These are phyloP conservation scores for Sinonovacula constricta DNA, from an alignment of 1,140 invertebrate genomes.

Conservation along the genomic window DNA sequence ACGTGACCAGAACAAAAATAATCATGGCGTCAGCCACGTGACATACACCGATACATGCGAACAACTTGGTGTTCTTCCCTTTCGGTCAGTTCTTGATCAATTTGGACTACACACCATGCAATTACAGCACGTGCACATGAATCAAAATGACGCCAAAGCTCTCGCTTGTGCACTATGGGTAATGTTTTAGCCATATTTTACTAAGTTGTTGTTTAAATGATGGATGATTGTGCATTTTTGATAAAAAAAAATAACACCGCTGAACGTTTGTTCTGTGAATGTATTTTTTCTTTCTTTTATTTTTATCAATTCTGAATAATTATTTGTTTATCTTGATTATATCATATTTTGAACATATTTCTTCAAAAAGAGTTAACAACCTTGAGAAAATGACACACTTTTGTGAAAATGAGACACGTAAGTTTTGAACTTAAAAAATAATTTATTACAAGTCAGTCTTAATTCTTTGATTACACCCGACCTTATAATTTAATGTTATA, in stretches of 20 bases:
- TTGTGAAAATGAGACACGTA: no score
- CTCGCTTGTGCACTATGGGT: slow-evolving; percentile 66
- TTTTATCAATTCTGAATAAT: not conserved
- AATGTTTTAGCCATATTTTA: not conserved
- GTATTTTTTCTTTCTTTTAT: not conserved
- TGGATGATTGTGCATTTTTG: not conserved
- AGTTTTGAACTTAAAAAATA: not conserved
- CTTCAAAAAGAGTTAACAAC: not conserved
- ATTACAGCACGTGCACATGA: slow-evolving; percentile 65
- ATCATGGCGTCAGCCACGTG: slow-evolving; percentile 64
- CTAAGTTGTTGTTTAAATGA: not conserved
- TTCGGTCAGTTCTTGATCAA: slow-evolving; percentile 56
- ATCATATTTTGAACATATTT: not conserved
- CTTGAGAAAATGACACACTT: not conserved
- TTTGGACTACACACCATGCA: slow-evolving; percentile 52
- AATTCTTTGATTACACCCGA: not conserved
- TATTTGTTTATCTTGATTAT: not conserved
- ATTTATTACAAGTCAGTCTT: not conserved
- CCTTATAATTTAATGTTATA: no score
- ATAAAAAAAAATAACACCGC: not conserved
- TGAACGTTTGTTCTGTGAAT: not conserved
- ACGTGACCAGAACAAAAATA: no score
- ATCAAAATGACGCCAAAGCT: slow-evolving; percentile 62
- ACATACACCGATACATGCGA: slow-evolving; percentile 64
- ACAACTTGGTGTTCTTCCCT: slow-evolving; percentile 51